Conservation (phyloP, 2,113 vertebrate species). For the Takifugu flavidus region DNA sequence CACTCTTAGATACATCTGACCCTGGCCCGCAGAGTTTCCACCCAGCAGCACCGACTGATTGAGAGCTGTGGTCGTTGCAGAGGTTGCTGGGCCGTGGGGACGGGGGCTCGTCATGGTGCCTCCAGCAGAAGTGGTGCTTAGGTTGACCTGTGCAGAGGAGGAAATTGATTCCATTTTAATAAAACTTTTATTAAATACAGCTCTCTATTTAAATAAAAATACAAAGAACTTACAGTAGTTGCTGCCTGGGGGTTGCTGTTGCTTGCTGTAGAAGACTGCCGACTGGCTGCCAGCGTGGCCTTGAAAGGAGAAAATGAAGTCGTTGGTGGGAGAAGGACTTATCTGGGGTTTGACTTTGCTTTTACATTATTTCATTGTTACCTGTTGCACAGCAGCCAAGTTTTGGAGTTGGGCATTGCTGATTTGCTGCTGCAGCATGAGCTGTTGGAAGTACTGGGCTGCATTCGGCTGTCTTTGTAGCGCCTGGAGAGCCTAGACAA, state of each 20-base stretch:
- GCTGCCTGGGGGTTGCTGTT: constrained; percentile 83
- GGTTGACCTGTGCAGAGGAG: constrained; percentile 62
- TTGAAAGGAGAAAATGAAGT: constrained; percentile 44
- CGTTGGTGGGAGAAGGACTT: not conserved
- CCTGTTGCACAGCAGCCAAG: constrained; percentile 97
- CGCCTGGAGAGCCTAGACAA: constrained; percentile 88
- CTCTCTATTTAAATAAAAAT: not conserved
- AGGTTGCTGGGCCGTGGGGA: constrained; percentile 79
- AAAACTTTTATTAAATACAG: not conserved
- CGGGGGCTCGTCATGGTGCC: constrained; percentile 70
- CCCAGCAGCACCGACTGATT: constrained; percentile 94
- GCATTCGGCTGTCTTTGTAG: constrained; percentile 95
- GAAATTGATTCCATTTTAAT: not conserved
- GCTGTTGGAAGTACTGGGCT: constrained; percentile 96
- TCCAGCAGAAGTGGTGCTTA: constrained; percentile 71
- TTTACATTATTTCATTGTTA: constrained; percentile 51
- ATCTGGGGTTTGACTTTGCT: not conserved
- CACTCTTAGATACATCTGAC: constrained; percentile 97
- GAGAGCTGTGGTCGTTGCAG: constrained; percentile 79
- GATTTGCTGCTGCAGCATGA: constrained; percentile 98
- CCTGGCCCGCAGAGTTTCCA: constrained; percentile 83
- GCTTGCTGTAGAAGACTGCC: constrained; percentile 89
- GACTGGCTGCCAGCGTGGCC: constrained; percentile 94
- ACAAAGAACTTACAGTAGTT: constrained; percentile 77
- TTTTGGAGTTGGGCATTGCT: constrained; percentile 93